Conservation (phyloP, 2,888 invertebrate genomes). For the Coleophora deauratella region DNA sequence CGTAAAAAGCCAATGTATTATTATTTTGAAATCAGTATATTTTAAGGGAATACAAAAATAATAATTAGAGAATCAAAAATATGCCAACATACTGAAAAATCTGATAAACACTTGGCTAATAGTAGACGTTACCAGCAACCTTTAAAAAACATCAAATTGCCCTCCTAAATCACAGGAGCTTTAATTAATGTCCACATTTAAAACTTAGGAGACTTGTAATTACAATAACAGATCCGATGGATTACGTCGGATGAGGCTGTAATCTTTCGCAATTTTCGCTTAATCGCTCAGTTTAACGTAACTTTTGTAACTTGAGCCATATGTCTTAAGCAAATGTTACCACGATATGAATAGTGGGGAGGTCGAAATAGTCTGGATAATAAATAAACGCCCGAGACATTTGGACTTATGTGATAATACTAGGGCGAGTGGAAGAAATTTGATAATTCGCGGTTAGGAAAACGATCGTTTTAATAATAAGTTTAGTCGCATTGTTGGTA, state of each 20-base stretch:
- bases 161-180: slow-evolving; percentile 42
- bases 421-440: slow-evolving; percentile 66
- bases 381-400: slow-evolving; percentile 54
- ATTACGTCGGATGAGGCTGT: slow-evolving; percentile 49
- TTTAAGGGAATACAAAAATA: no score
- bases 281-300: slow-evolving; percentile 52
- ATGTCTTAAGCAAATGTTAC: slow-evolving; percentile 21
- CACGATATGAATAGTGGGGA: slow-evolving; percentile 26
- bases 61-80: no score
- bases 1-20: no score
- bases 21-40: no score
- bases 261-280: slow-evolving; percentile 69
- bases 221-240: slow-evolving; percentile 49
- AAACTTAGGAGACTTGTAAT: slow-evolving; percentile 58
- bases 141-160: slow-evolving; percentile 22
- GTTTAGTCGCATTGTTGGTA: slow-evolving; percentile 55
- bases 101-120: neutral
- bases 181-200: slow-evolving; percentile 57
- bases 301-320: slow-evolving; percentile 34
- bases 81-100: no score
- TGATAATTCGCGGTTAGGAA: slow-evolving; percentile 70
- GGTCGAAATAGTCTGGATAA: slow-evolving; percentile 26
- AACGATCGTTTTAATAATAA: slow-evolving; percentile 70
- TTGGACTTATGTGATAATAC: slow-evolving; percentile 71
- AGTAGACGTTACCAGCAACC: neutral